A percentile compares a stretch with the other conserved stretches of the same genome.
Evolutionary conservation across 2,113 vertebrate species (phyloP).

Genomic region (Narcine bancroftii): DNA sequence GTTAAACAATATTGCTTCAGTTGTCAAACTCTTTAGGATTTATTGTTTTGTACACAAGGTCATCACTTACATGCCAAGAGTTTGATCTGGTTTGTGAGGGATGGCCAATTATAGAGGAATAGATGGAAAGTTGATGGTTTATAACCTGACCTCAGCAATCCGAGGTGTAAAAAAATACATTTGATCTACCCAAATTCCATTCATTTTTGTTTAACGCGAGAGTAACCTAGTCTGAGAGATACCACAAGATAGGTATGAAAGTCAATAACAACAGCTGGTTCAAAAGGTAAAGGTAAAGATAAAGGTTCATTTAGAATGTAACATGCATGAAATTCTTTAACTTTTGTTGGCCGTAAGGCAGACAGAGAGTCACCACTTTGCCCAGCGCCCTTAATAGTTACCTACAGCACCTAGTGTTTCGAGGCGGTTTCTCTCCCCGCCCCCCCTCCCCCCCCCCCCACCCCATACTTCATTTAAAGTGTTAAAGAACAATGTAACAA

Average conservation of each 20-base stretch:
- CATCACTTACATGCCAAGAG: not conserved
- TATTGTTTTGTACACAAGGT: not conserved
- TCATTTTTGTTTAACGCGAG: not conserved
- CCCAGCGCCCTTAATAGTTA: too few species aligned
- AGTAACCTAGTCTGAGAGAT: not conserved
- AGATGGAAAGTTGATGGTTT: not conserved
- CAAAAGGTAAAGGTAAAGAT: too few species aligned
- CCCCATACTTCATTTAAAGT: not conserved
- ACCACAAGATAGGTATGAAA: not conserved
- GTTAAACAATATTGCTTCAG: not conserved
- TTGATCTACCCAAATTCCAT: not conserved
- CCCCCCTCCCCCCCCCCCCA: too few species aligned
- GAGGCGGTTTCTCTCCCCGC: too few species aligned
- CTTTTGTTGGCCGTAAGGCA: too few species aligned
- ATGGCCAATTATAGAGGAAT: not conserved
- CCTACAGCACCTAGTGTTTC: too few species aligned
- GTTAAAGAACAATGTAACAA: not conserved
- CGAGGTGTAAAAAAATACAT: not conserved
- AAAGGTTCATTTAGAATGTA: too few species aligned
- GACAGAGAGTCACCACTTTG: too few species aligned
- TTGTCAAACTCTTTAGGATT: not conserved
- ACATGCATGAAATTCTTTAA: too few species aligned
- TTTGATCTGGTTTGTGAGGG: not conserved
- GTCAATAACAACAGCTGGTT: not conserved
- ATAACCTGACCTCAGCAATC: not conserved